Conservation (phyloP, 2,113 vertebrate genomes). For the Cephalopterus ornatus region DNA sequence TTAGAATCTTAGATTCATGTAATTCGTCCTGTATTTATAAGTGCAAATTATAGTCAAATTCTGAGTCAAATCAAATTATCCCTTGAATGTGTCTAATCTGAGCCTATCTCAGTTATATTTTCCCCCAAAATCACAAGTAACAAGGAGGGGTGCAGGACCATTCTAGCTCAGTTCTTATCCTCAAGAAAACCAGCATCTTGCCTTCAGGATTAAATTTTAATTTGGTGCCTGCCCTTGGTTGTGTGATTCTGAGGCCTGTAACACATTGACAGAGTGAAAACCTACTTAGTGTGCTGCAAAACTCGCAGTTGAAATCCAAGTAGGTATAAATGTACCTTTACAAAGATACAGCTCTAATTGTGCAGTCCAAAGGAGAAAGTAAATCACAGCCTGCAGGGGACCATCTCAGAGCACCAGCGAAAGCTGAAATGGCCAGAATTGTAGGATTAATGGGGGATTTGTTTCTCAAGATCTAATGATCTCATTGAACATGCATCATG, state of each 20-base stretch:
- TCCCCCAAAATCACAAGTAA: neutral
- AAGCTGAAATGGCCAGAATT: neutral
- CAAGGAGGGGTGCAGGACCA: neutral
- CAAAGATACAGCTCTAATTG: neutral
- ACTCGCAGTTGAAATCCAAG: rapidly evolving
- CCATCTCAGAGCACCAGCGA: neutral
- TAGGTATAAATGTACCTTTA: neutral
- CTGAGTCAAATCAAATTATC: neutral
- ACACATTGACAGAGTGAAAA: neutral
- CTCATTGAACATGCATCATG: neutral
- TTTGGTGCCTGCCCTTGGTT: neutral
- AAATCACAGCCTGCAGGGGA: neutral
- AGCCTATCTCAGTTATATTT: neutral
- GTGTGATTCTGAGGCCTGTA: neutral
- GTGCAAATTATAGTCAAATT: neutral
- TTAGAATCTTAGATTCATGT: too few relatives aligned
- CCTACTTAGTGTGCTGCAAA: neutral
- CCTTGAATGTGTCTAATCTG: neutral
- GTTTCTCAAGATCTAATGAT: neutral
- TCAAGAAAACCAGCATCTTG: neutral
- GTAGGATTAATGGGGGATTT: neutral
- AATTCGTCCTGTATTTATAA: neutral
- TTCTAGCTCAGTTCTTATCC: neutral
- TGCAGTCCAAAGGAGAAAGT: neutral
- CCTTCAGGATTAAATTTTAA: neutral